Evolutionary conservation across 2,113 vertebrate species (phyloP), one percentile per base, ranked within the genome.

Genomic region (Lepus timidus): DNA sequence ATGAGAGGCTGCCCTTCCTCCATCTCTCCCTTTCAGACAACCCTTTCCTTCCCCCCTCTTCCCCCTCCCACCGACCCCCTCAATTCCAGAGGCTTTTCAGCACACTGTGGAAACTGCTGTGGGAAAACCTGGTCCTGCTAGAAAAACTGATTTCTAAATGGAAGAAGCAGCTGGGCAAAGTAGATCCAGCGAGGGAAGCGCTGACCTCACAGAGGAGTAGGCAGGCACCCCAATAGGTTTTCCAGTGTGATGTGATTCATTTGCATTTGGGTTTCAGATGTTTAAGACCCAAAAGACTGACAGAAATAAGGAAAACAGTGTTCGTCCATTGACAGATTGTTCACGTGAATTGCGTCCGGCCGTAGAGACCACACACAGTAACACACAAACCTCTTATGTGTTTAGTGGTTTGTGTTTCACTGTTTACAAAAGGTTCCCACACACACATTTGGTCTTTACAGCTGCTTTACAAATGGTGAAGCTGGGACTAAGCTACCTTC

Each of bases 401-500:
- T 44, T 70, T 62, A 5, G 12, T 85, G 55, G 31, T 36, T 88
- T 86, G 1, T 84, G 7, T 17, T 75, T 58, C 88, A 19, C 58
- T 82, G 44, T 79, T 93, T 79, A 75, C n/a, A 62, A 68, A 91
- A 93, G 82, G n/a, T 62, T 82, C 84, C 22, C 61, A 23, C 76
- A 16, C 4, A 39, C n/a, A 55, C n/a, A 33, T 70, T 75, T 78
- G 36, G n/a, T 84, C 83, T 83, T 44, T 49, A 74, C 70, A 73
- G 71, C 71, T 88, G 39, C 91, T 94, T 93, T 80, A 12, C 76
- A 90, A 84, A 70, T 52, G 93, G 61, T 89, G 25, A 90, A 52
- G 49, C 12, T 14, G 27, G 70, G 39, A 62, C 80, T 85, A 12
- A 1, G 62, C 91, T 29, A 90, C 71, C 73, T 80, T 58, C 84